Evolutionary conservation across 2,797 vertebrate species (phyloP).

Genomic region (Prunella strophiata): DNA sequence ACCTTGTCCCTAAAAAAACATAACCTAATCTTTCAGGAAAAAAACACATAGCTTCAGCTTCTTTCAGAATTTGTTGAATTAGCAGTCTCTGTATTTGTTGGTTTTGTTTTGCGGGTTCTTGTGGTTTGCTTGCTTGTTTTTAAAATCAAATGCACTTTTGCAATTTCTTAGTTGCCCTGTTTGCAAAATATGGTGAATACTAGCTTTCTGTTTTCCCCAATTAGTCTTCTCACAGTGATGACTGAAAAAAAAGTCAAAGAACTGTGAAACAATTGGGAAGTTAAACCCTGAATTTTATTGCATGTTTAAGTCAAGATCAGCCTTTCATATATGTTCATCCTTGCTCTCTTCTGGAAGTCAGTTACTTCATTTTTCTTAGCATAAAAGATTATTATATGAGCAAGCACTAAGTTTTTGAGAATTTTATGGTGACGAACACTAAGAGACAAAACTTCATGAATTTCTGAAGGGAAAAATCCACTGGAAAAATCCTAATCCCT

Average conservation of each 20-base stretch:
- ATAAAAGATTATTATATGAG: neutral
- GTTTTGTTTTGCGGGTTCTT: accelerated
- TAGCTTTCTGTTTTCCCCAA: neutral
- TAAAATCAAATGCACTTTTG: neutral
- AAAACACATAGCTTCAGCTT: neutral
- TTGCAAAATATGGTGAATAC: neutral
- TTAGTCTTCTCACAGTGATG: neutral
- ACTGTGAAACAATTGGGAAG: neutral
- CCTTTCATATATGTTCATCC: neutral
- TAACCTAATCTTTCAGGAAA: neutral
- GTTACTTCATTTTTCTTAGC: neutral
- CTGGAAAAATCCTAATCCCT: neutral
- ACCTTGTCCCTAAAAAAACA: neutral
- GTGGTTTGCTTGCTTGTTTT: neutral
- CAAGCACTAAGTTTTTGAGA: neutral
- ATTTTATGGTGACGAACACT: neutral
- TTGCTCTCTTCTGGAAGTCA: neutral
- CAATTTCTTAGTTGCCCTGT: neutral
- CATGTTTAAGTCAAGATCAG: neutral
- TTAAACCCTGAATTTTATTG: neutral
- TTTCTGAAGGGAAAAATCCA: neutral
- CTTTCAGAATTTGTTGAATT: neutral
- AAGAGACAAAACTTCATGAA: neutral
- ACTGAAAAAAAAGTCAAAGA: neutral
- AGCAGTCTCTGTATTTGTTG: neutral